A percentile compares a stretch with the other conserved stretches of the same genome.
Evolutionary conservation across 2,888 invertebrate genomes (phyloP).

Genomic region (Eupithecia vulgata): DNA sequence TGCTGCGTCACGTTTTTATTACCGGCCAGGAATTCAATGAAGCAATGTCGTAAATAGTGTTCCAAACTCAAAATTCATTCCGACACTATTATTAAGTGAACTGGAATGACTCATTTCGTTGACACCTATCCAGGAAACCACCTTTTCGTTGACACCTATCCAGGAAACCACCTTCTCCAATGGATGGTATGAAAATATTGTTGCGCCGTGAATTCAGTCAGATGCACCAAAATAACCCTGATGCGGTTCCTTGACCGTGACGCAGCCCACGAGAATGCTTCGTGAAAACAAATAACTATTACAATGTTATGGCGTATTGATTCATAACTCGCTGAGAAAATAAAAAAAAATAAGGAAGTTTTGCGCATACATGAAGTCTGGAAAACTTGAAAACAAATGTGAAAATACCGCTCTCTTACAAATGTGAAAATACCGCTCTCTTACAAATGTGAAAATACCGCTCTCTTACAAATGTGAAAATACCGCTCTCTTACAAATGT

Average conservation of each 20-base stretch:
- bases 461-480: constrained; percentile 6
- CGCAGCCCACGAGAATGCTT: constrained; percentile 13
- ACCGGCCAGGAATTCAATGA: no score
- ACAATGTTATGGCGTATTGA: constrained; percentile 27
- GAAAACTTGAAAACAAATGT: background rate
- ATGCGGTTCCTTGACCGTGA: constrained; percentile 32
- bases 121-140: no score
- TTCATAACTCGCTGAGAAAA: constrained; percentile 3
- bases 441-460: constrained; percentile 5
- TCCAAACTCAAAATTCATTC: no score
- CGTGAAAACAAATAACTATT: constrained; percentile 29
- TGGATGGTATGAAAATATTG: background rate
- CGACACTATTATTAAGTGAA: no score
- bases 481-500: constrained; percentile 3
- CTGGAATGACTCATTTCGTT: no score
- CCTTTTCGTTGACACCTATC: no score
- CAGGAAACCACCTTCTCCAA: no score
- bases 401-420: constrained; percentile 7
- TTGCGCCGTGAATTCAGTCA: background rate
- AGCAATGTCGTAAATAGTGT: no score
- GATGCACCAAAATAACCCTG: constrained; percentile 24
- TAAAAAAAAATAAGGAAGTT: background rate
- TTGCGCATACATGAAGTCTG: background rate
- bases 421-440: constrained; percentile 4
- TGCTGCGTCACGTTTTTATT: no score